Conservation (phyloP, 2,888 invertebrate genomes). For the Andricus quercusramuli region DNA sequence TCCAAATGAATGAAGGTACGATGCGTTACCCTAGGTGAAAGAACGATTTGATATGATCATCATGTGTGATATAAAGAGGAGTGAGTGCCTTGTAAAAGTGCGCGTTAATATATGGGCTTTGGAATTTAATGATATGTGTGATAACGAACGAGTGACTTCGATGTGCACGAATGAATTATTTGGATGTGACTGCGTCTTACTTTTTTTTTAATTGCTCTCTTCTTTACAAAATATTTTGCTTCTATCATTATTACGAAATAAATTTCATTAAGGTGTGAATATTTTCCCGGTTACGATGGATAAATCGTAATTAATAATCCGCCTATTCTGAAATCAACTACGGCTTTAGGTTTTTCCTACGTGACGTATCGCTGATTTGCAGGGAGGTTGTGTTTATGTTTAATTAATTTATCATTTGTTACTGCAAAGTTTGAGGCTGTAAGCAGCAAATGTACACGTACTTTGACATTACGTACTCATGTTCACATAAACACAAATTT, state of each 20-base stretch:
- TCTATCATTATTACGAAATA: not conserved
- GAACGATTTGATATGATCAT: conserved; percentile 11
- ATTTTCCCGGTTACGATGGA: not conserved
- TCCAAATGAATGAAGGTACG: not conserved
- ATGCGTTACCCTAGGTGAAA: conserved; percentile 9
- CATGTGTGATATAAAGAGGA: conserved; percentile 6
- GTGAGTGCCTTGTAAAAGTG: conserved; percentile 7
- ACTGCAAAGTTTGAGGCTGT: not conserved
- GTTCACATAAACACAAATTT: not conserved
- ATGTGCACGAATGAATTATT: conserved; percentile 62
- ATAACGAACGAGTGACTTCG: conserved; percentile 59
- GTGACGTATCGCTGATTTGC: not conserved
- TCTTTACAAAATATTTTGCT: not conserved
- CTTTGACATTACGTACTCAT: not conserved
- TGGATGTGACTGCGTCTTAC: conserved; percentile 56
- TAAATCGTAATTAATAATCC: not conserved
- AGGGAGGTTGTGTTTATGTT: not conserved
- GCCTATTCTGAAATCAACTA: not conserved
- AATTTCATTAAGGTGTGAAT: not conserved
- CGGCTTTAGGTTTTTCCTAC: not conserved
- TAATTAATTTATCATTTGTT: not conserved
- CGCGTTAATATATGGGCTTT: conserved; percentile 4
- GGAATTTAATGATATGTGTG: conserved; percentile 53
- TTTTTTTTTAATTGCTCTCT: conserved; percentile 1
- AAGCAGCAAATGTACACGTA: not conserved